Percentiles rank a stretch among this genome's conserved stretches.
phyloP scores from a whole-genome alignment of 2,113 vertebrate genomes.

The Notarius lentiginosus region DNA sequence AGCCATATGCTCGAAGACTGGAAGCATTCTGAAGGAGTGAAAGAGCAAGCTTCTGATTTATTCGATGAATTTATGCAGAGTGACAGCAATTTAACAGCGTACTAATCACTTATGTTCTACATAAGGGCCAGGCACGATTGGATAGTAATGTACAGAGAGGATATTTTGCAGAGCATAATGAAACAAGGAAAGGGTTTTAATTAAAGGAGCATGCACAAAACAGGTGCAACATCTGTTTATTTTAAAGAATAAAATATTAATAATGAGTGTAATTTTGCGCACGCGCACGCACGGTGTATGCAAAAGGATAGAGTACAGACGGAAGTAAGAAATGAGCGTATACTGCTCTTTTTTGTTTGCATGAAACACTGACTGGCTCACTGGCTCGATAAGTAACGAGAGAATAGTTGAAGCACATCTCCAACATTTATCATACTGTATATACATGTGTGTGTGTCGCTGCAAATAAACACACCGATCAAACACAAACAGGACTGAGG shows the following conservation, averaged over 20 bases:
- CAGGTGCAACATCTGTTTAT: neutral
- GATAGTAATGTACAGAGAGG: neutral
- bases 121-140: neutral
- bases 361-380: constrained; percentile 29
- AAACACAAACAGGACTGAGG: constrained; percentile 48
- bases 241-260: neutral
- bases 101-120: constrained; percentile 49
- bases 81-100: constrained; percentile 51
- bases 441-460: constrained; percentile 18
- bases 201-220: neutral
- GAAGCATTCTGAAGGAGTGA: constrained; percentile 28
- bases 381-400: constrained; percentile 46
- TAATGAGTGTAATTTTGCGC: too few relatives aligned
- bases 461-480: constrained; percentile 39
- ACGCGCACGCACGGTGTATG: neutral
- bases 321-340: neutral
- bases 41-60: constrained; percentile 39
- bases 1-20: constrained; percentile 34
- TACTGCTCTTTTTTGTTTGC: neutral
- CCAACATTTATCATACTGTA: neutral
- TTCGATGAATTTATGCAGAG: constrained; percentile 40
- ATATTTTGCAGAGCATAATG: neutral
- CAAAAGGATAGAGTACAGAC: neutral
- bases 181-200: neutral
- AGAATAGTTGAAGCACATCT: constrained; percentile 26